Evolutionary conservation across 1,140 invertebrate genomes (phyloP), one percentile per base, ranked within the genome.

Genomic region (Diuraphis noxia): DNA sequence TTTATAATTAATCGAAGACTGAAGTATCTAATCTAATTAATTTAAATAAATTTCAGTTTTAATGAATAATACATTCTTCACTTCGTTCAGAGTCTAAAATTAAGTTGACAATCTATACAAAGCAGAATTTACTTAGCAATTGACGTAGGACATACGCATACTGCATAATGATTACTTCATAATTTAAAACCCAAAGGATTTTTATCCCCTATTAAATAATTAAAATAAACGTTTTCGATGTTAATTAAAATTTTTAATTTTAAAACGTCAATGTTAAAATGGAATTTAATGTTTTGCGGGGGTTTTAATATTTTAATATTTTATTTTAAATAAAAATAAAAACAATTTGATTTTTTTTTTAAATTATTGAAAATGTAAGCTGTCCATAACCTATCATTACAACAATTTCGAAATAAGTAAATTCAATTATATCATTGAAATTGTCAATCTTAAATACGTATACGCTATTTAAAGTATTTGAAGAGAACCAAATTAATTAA

Each of bases 191-290:
- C 34, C 34, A 23, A 36, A 79, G 72, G 34, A 36, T 36, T 79
- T 36, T 36, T 79, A 79, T 79, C 19, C 19, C 21, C 7, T 21
- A 36, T 23, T 79, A 21, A 79, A 36, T 36, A 63, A 63, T 46
- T 72, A 41, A 85, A 88, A 72, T 92, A 82, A 88, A 86, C 84
- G 43, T 91, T 43, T 63, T n/a, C 34, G n/a, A 34, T 8, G 34
- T 79, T 79, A 79, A 79, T 77, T 79, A 79, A 79, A 36, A 79
- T 36, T 34, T 21, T 79, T 79, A 79, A 79, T 34, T 79, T 77
- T 79, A 23, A 34, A 77, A 77, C 2, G 72, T n/a, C 17, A 41
- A 40, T 82, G 0, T 5, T 82, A 82, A 82, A 82, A 25, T 82
- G 21, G 38, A 30, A 25, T 82, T 36, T 79, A 79, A 79, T 8